phyloP scores from a whole-genome alignment of 2,888 invertebrate genomes.

The Hirtodrosophila trivittata region DNA sequence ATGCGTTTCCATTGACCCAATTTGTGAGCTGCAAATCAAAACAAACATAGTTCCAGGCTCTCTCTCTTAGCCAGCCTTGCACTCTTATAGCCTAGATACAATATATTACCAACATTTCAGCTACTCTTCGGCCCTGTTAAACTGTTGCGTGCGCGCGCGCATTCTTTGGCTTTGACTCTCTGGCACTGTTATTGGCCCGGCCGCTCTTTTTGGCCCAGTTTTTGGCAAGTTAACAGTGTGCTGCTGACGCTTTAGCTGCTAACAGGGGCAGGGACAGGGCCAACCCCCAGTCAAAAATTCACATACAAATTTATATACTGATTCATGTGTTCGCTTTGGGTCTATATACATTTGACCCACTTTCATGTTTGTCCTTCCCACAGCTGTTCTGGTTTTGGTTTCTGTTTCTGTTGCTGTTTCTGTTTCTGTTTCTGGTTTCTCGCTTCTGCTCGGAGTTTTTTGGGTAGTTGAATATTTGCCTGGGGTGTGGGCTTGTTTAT shows the following conservation, averaged over 20 bases:
- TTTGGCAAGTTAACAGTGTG: constrained; percentile 51
- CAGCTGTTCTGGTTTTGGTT: constrained; percentile 76
- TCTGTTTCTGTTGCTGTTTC: constrained; percentile 34
- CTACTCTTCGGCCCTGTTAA: constrained; percentile 13
- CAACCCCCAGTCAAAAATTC: constrained; percentile 56
- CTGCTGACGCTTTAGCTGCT: constrained; percentile 37
- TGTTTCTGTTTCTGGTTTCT: constrained; percentile 21
- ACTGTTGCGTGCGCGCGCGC: constrained; percentile 43
- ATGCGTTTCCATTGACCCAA: constrained; percentile 70
- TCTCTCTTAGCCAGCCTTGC: constrained; percentile 22
- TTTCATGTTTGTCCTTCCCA: constrained; percentile 71
- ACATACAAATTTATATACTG: constrained; percentile 11
- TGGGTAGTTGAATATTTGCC: constrained; percentile 16
- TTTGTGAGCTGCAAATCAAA: constrained; percentile 57
- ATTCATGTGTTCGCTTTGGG: constrained; percentile 21
- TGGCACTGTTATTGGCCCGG: constrained; percentile 53
- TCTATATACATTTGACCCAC: constrained; percentile 77
- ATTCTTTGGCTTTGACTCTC: constrained; percentile 18
- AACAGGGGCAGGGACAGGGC: constrained; percentile 37
- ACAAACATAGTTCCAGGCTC: constrained; percentile 57
- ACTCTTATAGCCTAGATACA: constrained; percentile 24
- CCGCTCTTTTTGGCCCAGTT: constrained; percentile 68
- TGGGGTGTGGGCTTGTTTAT: constrained; percentile 72
- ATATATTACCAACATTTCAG: not conserved
- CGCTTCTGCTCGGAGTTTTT: constrained; percentile 32